These are phyloP conservation scores for Psilanteris sp. DNA, from an alignment of 1,140 invertebrate genomes.

Conservation along the genomic window DNA sequence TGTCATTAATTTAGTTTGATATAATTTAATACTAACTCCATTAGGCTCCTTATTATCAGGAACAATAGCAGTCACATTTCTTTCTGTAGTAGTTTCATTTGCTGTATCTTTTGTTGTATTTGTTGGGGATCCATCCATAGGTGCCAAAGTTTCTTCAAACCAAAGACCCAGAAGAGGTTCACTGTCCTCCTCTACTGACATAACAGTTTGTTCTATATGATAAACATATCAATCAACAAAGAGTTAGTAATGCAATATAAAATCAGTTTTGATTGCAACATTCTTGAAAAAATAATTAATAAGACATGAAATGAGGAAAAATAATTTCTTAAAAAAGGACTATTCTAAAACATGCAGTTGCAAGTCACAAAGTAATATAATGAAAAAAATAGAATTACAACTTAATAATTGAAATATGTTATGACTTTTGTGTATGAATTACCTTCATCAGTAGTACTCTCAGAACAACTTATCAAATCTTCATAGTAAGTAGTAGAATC, in stretches of 20 bases:
- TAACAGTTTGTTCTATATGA: slow-evolving; percentile 76
- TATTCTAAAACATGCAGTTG: slow-evolving; percentile 29
- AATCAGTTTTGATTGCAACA: too few species aligned
- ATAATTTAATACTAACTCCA: slow-evolving; percentile 82
- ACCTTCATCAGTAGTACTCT: slow-evolving; percentile 93
- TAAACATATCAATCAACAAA: slow-evolving; percentile 69
- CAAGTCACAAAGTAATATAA: slow-evolving; percentile 31
- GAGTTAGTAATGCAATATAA: too few species aligned
- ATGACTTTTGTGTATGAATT: slow-evolving; percentile 52
- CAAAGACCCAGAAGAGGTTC: slow-evolving; percentile 94
- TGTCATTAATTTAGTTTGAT: neutral
- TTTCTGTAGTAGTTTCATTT: slow-evolving; percentile 79
- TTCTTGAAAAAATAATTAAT: too few species aligned
- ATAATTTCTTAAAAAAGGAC: too few species aligned
- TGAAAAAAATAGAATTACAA: slow-evolving; percentile 12
- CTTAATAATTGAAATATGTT: slow-evolving; percentile 21
- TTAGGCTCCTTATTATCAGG: slow-evolving; percentile 95
- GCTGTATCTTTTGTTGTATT: slow-evolving; percentile 80
- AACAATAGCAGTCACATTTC: slow-evolving; percentile 82
- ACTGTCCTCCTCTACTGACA: slow-evolving; percentile 86
- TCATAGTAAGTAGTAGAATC: slow-evolving; percentile 96
- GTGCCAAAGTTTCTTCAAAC: slow-evolving; percentile 94
- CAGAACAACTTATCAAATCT: slow-evolving; percentile 93
- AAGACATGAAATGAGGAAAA: too few species aligned
- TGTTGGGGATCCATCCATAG: slow-evolving; percentile 82